Evolutionary conservation across 1,140 invertebrate genomes (phyloP), one percentile per base, ranked within the genome.

Genomic region (Helicoverpa armigera): DNA sequence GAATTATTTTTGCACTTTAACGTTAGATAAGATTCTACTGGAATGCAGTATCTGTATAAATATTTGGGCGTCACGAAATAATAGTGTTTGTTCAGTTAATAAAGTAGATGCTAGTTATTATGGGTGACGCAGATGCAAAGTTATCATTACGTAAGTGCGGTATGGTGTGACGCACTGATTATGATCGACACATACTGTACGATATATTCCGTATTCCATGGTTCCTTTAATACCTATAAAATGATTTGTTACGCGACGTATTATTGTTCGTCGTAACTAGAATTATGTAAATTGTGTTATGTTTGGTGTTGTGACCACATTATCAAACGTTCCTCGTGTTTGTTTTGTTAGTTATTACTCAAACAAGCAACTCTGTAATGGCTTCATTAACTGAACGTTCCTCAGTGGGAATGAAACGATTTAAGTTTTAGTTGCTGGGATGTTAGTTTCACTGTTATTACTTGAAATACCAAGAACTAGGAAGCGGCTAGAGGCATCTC

Each of bases 321-420:
- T 73, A 81, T 70, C 35, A 75, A 69, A 67, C 58, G 51, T 69
- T 72, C 61, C 48, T 51, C 65, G 53, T 63, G 35, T 72, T 69
- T 72, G 69, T 72, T 72, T n/a, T 31, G 11, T 60, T 48, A 67
- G 43, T 48, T 10, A 43, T 43, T 69, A 69, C 16, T 16, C 50
- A 69, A 69, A 50, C 65, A 69, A 10, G 10, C 43, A 23, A 50
- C 43, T 14, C 9, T 23, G 50, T 61, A 29, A 31, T 50, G n/a
- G 12, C 18, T 16, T 69, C 5, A 16, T 50, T 69, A 23, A 23
- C 16, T 18, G n/a, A 18, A 50, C 43, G 50, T 50, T 50, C 16
- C 63, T 67, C 9, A 50, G 48, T 18, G n/a, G n/a, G 11, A n/a
- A 48, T 12, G 18, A 23, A 18, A 18, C 35, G 35, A 43, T 43